Conservation (phyloP, 2,113 vertebrate species). For the Cathartes aura region DNA sequence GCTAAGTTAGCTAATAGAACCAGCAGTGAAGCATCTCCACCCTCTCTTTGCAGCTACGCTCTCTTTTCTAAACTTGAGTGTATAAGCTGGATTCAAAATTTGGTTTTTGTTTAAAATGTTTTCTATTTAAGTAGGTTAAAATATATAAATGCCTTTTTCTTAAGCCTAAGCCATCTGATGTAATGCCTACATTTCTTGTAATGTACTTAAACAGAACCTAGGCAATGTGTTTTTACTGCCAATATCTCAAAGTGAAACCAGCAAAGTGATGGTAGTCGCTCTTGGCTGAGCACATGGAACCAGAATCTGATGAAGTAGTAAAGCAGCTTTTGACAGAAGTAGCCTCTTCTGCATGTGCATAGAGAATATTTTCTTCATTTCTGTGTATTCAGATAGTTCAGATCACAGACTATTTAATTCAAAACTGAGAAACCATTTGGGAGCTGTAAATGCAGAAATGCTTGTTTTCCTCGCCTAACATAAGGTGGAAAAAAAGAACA, state of each 20-base stretch:
- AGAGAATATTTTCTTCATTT: background rate
- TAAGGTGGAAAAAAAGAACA: conserved; percentile 6
- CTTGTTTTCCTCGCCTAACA: conserved; percentile 11
- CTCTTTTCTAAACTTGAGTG: background rate
- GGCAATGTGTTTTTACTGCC: background rate
- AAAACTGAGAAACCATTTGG: conserved; percentile 15
- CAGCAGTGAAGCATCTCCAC: background rate
- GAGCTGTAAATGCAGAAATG: conserved; percentile 23
- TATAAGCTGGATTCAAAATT: background rate
- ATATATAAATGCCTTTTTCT: background rate
- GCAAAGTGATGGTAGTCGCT: background rate
- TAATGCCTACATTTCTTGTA: background rate
- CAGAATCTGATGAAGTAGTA: background rate
- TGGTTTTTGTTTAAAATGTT: background rate
- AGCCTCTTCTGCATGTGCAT: background rate
- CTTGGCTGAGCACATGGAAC: background rate
- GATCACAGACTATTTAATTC: conserved; percentile 20
- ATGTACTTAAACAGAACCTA: background rate
- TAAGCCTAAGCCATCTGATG: background rate
- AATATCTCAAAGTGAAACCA: background rate
- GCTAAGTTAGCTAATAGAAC: background rate
- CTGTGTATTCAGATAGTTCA: background rate
- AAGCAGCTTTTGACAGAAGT: background rate
- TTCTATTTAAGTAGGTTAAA: background rate
- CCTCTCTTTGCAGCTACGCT: background rate